Conservation (phyloP, 1,140 invertebrate species). For the Lordiphosa stackelbergi region DNA sequence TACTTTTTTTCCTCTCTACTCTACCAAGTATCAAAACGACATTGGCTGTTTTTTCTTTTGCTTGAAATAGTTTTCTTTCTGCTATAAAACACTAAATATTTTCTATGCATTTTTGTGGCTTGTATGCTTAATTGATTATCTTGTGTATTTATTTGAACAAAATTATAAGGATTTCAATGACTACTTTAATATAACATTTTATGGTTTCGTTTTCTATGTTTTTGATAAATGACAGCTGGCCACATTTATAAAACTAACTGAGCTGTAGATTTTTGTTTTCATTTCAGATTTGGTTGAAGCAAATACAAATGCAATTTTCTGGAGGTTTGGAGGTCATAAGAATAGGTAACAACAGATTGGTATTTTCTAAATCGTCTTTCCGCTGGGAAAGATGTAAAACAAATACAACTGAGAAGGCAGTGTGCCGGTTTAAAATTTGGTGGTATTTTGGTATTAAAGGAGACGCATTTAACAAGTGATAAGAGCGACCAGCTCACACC, state of each 20-base stretch:
- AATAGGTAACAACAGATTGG: slow-evolving; percentile 7
- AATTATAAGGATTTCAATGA: too few relatives aligned
- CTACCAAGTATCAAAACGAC: slow-evolving; percentile 55
- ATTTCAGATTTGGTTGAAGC: too few relatives aligned
- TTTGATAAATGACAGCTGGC: neutral
- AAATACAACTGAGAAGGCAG: too few relatives aligned
- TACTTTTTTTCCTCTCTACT: slow-evolving; percentile 39
- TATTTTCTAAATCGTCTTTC: neutral
- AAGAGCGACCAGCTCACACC: too few relatives aligned
- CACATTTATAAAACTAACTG: too few relatives aligned
- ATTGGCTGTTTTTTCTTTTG: slow-evolving; percentile 24
- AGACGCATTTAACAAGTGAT: too few relatives aligned
- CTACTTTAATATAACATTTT: slow-evolving; percentile 9
- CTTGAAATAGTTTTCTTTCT: slow-evolving; percentile 4
- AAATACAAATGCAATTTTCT: too few relatives aligned
- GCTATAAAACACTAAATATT: slow-evolving; percentile 11
- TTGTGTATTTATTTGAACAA: too few relatives aligned
- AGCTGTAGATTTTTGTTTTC: too few relatives aligned
- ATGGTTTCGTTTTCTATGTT: slow-evolving; percentile 12
- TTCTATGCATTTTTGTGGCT: slow-evolving; percentile 16
- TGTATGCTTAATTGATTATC: neutral
- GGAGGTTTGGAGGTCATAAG: slow-evolving; percentile 11
- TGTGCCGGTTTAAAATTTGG: too few relatives aligned
- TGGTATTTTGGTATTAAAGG: too few relatives aligned
- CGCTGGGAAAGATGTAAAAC: too few relatives aligned